Conservation (phyloP, 2,797 vertebrate species). For the Acipenser ruthenus region DNA sequence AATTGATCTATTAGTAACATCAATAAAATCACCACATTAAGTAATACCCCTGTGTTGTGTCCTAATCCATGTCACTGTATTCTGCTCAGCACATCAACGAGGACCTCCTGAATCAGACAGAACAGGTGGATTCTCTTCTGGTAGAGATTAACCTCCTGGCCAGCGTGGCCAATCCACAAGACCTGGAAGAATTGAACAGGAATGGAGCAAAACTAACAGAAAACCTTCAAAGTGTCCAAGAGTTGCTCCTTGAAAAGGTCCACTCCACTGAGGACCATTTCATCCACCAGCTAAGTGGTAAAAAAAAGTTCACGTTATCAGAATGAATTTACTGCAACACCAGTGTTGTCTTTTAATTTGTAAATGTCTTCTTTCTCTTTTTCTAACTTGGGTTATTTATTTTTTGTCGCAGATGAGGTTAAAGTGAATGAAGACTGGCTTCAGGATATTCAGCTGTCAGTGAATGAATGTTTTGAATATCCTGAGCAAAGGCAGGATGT, state of each 20-base stretch:
- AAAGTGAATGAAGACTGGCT: conserved; percentile 79
- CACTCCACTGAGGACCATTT: conserved; percentile 72
- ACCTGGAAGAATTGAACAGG: conserved; percentile 64
- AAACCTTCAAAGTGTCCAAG: conserved; percentile 59
- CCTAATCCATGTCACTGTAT: neutral
- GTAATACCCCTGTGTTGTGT: no score
- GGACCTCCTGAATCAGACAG: conserved; percentile 72
- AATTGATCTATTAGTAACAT: no score
- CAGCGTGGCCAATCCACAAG: conserved; percentile 58
- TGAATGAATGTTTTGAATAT: conserved; percentile 83
- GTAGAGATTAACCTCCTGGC: conserved; percentile 68
- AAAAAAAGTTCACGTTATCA: conserved; percentile 34
- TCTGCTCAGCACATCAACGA: conserved; percentile 64
- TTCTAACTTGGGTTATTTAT: neutral
- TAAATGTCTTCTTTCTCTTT: neutral
- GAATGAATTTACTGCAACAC: neutral
- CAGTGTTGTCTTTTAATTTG: neutral
- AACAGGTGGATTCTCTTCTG: conserved; percentile 62
- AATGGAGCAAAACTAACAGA: conserved; percentile 50
- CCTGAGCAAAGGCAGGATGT: conserved; percentile 61
- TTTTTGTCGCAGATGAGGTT: conserved; percentile 61
- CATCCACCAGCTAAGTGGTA: conserved; percentile 64
- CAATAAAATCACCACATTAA: no score
- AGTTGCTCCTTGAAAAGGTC: conserved; percentile 73
- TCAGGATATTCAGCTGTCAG: conserved; percentile 65